Conservation (phyloP, 2,113 vertebrate genomes). For the Clarias macrocephalus region DNA sequence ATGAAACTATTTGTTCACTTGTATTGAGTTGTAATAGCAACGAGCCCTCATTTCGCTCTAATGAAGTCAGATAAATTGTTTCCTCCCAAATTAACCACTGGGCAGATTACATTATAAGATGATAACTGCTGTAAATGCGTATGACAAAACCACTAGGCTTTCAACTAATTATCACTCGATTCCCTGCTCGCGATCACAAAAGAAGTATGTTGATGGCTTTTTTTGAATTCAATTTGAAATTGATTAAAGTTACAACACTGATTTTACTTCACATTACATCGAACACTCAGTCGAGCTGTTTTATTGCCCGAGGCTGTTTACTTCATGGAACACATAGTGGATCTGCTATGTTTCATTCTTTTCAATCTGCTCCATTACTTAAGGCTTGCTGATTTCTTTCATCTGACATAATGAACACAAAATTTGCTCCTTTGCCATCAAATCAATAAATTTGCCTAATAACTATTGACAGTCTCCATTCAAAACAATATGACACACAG, state of each 20-base stretch:
- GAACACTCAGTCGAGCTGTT: not conserved
- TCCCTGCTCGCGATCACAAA: conserved; percentile 28
- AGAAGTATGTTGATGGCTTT: conserved; percentile 17
- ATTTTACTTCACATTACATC: conserved; percentile 15
- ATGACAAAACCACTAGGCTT: conserved; percentile 34
- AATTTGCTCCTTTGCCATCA: conserved; percentile 18
- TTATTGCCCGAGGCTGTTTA: conserved; percentile 20
- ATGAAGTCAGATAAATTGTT: conserved; percentile 32
- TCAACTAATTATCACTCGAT: conserved; percentile 43
- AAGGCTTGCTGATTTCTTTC: conserved; percentile 11
- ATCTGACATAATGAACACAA: conserved; percentile 27
- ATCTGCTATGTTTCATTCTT: not conserved
- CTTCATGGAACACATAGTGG: not conserved
- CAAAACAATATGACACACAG: conserved; percentile 45
- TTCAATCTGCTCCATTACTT: not conserved
- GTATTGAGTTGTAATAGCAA: conserved; percentile 2
- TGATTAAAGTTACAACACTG: conserved; percentile 39
- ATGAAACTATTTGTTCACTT: conserved; percentile 31
- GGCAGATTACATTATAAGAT: conserved; percentile 29
- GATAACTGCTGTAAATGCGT: conserved; percentile 28
- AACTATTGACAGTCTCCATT: conserved; percentile 40
- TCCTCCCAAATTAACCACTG: conserved; percentile 26
- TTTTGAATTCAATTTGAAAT: conserved; percentile 37
- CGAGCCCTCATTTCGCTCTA: not conserved
- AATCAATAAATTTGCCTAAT: conserved; percentile 48